Percentiles rank a stretch among this genome's conserved stretches.
phyloP scores from a whole-genome alignment of 2,888 invertebrate genomes.

The Apomyelois bistriatella region DNA sequence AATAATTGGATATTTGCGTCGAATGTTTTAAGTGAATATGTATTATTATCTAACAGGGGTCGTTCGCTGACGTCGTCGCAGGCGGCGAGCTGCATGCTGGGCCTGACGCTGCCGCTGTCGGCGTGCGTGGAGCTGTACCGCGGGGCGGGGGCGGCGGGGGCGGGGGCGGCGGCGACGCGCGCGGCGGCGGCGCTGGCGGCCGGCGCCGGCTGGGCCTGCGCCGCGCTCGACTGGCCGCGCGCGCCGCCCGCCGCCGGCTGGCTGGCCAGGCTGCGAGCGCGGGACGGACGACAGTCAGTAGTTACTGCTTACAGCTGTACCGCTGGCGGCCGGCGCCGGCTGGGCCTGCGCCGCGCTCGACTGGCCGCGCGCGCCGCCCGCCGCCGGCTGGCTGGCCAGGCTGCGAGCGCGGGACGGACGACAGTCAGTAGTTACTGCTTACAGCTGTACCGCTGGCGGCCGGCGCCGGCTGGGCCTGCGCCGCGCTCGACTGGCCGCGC shows the following conservation, averaged over 20 bases:
- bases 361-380: constrained; percentile 25
- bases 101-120: constrained; percentile 93
- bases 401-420: not conserved
- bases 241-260: constrained; percentile 23
- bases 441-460: constrained; percentile 73
- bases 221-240: constrained; percentile 63
- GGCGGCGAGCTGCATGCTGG: constrained; percentile 92
- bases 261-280: not conserved
- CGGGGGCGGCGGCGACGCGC: constrained; percentile 23
- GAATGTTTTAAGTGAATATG: too few relatives aligned
- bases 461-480: constrained; percentile 45
- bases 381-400: constrained; percentile 11
- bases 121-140: constrained; percentile 86
- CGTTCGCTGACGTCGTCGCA: constrained; percentile 95
- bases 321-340: constrained; percentile 43
- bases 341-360: constrained; percentile 43
- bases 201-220: constrained; percentile 46
- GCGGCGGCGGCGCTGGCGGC: constrained; percentile 37
- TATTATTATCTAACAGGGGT: constrained; percentile 89
- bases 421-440: constrained; percentile 65
- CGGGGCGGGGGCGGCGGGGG: constrained; percentile 26
- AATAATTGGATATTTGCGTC: too few relatives aligned
- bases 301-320: constrained; percentile 82
- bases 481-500: constrained; percentile 33
- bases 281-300: not conserved